phyloP scores from a whole-genome alignment of 2,888 invertebrate species.

The Drosophila falleni region DNA sequence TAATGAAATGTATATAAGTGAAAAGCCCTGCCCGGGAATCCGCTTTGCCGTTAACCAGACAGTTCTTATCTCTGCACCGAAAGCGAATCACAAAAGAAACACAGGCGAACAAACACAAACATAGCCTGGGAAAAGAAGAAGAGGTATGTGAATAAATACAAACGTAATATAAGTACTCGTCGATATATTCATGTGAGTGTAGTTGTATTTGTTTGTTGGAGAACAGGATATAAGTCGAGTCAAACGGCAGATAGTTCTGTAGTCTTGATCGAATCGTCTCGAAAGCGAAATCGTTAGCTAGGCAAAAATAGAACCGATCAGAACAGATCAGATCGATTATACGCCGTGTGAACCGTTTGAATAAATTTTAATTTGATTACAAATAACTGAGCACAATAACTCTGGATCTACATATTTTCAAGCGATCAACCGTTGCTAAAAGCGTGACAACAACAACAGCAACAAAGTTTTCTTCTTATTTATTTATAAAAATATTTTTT shows the following conservation, averaged over 20 bases:
- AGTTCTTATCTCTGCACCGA: slow-evolving; percentile 29
- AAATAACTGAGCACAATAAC: slow-evolving; percentile 17
- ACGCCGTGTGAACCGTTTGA: slow-evolving; percentile 60
- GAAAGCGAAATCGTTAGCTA: slow-evolving; percentile 2
- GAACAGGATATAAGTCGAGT: slow-evolving; percentile 56
- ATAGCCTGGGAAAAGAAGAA: slow-evolving; percentile 18
- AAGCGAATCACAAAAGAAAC: slow-evolving; percentile 16
- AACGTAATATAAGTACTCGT: slow-evolving; percentile 8
- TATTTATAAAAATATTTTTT: slow-evolving; percentile 14
- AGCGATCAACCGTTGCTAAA: slow-evolving; percentile 39
- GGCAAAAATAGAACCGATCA: not conserved
- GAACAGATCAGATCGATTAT: slow-evolving; percentile 46
- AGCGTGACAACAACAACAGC: slow-evolving; percentile 21
- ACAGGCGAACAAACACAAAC: slow-evolving; percentile 11
- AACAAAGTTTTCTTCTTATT: slow-evolving; percentile 57
- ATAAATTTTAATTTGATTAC: slow-evolving; percentile 61
- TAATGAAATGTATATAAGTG: slow-evolving; percentile 25
- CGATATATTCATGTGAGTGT: slow-evolving; percentile 1
- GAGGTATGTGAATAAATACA: slow-evolving; percentile 1
- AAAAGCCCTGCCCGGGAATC: slow-evolving; percentile 9
- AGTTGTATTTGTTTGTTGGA: slow-evolving; percentile 7
- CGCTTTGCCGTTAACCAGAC: not conserved
- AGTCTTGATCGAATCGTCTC: slow-evolving; percentile 26
- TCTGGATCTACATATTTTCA: slow-evolving; percentile 31
- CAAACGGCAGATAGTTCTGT: slow-evolving; percentile 13